Conservation (phyloP, 2,113 vertebrate genomes). For the Eubucco bourcierii region DNA sequence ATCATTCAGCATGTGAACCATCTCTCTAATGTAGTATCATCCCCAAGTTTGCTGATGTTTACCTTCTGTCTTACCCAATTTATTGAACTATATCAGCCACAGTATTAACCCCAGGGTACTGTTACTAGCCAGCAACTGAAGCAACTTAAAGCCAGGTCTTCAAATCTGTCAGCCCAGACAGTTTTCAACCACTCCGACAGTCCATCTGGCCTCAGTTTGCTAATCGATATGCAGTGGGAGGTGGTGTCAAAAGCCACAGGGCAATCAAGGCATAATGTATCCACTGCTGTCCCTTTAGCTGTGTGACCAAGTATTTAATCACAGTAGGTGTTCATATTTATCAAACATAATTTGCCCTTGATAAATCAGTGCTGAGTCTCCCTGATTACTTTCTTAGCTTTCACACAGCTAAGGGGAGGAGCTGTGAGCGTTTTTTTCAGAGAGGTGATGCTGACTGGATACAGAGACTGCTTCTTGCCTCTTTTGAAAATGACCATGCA, state of each 20-base stretch:
- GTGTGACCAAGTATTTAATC: neutral
- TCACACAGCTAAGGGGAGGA: neutral
- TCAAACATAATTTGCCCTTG: neutral
- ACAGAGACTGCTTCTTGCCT: neutral
- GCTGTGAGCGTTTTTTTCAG: neutral
- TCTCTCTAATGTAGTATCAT: neutral
- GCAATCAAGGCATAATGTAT: neutral
- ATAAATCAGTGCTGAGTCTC: neutral
- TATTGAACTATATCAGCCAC: neutral
- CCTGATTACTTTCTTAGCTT: neutral
- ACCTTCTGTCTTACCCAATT: neutral
- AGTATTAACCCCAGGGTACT: neutral
- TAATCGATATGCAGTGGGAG: accelerated
- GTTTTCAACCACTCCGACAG: accelerated
- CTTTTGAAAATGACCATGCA: neutral
- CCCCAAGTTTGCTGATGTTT: neutral
- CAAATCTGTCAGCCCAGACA: neutral
- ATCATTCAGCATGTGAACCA: neutral
- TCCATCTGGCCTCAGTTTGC: neutral
- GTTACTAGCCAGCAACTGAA: neutral
- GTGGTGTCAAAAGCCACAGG: neutral
- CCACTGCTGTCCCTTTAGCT: neutral
- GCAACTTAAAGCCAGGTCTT: neutral
- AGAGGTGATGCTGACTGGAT: neutral
- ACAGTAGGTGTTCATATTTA: neutral